phyloP scores from a whole-genome alignment of 2,113 vertebrate genomes.

The Arizona elegans region DNA sequence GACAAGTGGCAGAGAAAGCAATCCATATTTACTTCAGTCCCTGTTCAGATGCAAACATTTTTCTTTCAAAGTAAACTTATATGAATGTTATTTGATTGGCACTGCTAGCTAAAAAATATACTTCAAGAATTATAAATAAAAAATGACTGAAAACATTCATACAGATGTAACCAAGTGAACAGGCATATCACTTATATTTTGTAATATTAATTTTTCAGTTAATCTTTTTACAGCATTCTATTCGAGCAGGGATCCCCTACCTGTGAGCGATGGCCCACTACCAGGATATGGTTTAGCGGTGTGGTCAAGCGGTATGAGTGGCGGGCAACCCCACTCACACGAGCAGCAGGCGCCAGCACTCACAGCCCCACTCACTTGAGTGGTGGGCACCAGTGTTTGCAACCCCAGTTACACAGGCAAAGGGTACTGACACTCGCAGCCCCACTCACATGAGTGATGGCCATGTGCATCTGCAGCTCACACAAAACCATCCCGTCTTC shows the following conservation, averaged over 20 bases:
- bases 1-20: not conserved
- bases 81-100: not conserved
- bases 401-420: too few relatives aligned
- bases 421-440: too few relatives aligned
- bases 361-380: too few relatives aligned
- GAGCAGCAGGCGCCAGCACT: fast-evolving
- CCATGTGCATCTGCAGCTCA: too few relatives aligned
- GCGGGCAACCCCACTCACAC: too few relatives aligned
- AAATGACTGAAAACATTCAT: not conserved
- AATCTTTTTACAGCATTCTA: not conserved
- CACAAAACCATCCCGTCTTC: too few relatives aligned
- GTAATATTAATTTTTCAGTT: not conserved
- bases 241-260: not conserved
- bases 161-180: not conserved
- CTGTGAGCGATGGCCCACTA: too few relatives aligned
- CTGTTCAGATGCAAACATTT: not conserved
- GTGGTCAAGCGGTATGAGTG: too few relatives aligned
- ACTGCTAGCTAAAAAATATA: not conserved
- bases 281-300: too few relatives aligned
- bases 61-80: not conserved
- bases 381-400: too few relatives aligned
- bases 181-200: not conserved
- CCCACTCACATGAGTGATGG: too few relatives aligned
- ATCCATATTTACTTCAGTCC: not conserved
- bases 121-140: not conserved